Percentiles rank a stretch among this genome's conserved stretches.
phyloP scores from a whole-genome alignment of 2,888 invertebrate genomes.

The Dioctria rufipes region DNA sequence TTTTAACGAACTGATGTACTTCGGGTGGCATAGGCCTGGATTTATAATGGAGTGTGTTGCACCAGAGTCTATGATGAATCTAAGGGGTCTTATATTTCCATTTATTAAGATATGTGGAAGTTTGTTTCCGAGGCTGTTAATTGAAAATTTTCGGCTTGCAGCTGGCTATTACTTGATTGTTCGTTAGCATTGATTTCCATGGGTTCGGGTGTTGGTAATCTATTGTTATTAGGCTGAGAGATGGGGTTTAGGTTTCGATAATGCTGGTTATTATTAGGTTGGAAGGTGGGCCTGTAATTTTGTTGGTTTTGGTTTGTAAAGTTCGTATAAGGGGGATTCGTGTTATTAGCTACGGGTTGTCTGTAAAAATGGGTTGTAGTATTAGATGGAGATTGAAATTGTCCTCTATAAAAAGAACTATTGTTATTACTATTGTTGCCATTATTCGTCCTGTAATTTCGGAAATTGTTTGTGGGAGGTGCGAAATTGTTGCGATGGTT shows the following conservation, averaged over 20 bases:
- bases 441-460: background rate
- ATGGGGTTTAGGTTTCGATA: background rate
- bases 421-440: background rate
- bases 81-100: conserved; percentile 35
- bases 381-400: background rate
- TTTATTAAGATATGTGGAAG: conserved; percentile 35
- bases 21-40: conserved; percentile 42
- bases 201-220: conserved; percentile 35
- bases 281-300: background rate
- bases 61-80: conserved; percentile 41
- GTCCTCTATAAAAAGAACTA: background rate
- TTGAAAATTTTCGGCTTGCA: conserved; percentile 46
- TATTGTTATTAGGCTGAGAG: background rate
- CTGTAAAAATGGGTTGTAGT: background rate
- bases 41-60: conserved; percentile 45
- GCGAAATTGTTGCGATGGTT: background rate
- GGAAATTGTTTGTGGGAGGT: background rate
- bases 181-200: conserved; percentile 39
- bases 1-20: background rate
- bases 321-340: background rate
- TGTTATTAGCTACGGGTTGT: background rate
- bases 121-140: conserved; percentile 39
- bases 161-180: background rate
- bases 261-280: background rate
- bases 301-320: background rate